Evolutionary conservation across 2,113 vertebrate genomes (phyloP).

Genomic region (Hirundichthys speculiger): DNA sequence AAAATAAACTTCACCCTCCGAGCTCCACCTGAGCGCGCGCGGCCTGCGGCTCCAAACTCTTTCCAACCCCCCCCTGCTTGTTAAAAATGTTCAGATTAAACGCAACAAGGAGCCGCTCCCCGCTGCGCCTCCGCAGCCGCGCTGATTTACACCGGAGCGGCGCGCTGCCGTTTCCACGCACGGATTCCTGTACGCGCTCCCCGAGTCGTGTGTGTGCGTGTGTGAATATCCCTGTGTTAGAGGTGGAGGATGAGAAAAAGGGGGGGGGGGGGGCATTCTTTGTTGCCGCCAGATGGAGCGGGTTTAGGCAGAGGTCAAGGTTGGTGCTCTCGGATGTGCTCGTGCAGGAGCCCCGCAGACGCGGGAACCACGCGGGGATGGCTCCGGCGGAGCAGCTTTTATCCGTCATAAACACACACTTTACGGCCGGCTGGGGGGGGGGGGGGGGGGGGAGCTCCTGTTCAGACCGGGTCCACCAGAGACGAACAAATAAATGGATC

Average conservation of each 20-base stretch:
- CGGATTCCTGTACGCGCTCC: constrained; percentile 83
- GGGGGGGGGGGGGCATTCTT: constrained; percentile 72
- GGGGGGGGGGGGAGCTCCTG: no score
- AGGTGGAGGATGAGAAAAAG: constrained; percentile 11
- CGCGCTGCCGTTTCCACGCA: constrained; percentile 87
- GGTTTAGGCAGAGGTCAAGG: constrained; percentile 92
- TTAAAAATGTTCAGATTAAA: constrained; percentile 6
- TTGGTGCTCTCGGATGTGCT: constrained; percentile 78
- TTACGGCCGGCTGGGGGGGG: no score
- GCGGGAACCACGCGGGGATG: constrained; percentile 5
- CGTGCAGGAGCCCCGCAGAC: constrained; percentile 5
- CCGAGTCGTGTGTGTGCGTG: constrained; percentile 24
- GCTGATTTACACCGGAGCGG: constrained; percentile 89
- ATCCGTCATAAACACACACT: not conserved
- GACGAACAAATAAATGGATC: no score
- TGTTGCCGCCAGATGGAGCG: constrained; percentile 91
- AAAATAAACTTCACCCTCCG: not conserved
- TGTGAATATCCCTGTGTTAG: constrained; percentile 17
- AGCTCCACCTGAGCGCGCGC: constrained; percentile 13
- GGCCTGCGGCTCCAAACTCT: not conserved
- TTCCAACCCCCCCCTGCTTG: not conserved
- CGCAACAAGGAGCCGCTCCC: not conserved
- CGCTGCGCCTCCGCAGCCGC: constrained; percentile 49
- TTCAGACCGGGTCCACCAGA: no score
- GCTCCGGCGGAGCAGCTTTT: constrained; percentile 9